Evolutionary conservation across 2,888 invertebrate genomes (phyloP), one percentile per base, ranked within the genome.

Genomic region (Glyphotaelius pellucidus): DNA sequence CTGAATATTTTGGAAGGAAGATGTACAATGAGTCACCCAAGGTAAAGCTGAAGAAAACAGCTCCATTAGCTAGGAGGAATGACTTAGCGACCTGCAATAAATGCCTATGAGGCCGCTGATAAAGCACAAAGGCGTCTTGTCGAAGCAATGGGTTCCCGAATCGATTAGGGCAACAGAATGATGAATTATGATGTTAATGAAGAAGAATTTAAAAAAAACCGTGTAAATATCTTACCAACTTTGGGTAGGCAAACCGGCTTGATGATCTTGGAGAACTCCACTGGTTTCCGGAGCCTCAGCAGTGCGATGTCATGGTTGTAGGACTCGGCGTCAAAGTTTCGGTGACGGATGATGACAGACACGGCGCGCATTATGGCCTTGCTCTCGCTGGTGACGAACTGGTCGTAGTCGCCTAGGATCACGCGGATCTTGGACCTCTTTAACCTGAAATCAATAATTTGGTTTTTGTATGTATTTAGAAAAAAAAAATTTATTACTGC

Each of bases 291-390:
- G 31, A 98, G 95, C 94, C 97, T 97, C 32, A 98, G 95, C 90
- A 98, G 95, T 0, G 98, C 98, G 90, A 98, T 98, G 94, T 98
- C 98, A 94, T 98, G 98, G 95, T 98, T 98, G 94, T 98, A 98
- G 0, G 98, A 97, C 94, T 98, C 98, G 3, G 98, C 97, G 94
- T 98, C 98, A 94, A 98, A 98, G 95, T 98, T 98, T 90, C 98
- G 96, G 94, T 98, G 98, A 35, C 98, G 96, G 89, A 98, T 97
- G 91, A 98, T 97, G 79, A 97, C 96, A 38, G 98, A 97, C 30
- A 98, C 98, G 0, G 98, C 98, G 93, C 98, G 96, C 97, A 98
- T 98, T 94, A 98, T 97, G 30, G 98, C 98, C 5, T 97, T 96
- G 14, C 98, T 97, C 94, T 98, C 98, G 0, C 97, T 96, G 0